Evolutionary conservation across 2,113 vertebrate genomes (phyloP).

Genomic region (Zingel zingel): DNA sequence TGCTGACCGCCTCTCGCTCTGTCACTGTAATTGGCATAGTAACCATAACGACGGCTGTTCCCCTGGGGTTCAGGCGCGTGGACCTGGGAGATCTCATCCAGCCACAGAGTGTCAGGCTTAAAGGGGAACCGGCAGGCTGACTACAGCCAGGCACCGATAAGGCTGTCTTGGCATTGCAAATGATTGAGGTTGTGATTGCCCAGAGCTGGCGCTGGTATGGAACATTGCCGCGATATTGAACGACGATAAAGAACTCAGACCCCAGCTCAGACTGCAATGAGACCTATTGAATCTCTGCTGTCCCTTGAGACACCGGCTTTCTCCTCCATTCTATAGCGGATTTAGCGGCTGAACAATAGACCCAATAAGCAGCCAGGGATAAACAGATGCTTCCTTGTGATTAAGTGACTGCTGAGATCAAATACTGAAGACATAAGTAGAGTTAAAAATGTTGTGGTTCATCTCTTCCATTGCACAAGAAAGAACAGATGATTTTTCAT

Average conservation of each 20-base stretch:
- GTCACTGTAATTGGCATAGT: constrained; percentile 76
- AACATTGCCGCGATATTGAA: constrained; percentile 38
- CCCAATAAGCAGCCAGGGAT: constrained; percentile 14
- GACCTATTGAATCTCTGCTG: constrained; percentile 37
- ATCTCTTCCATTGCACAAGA: constrained; percentile 4
- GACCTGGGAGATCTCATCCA: constrained; percentile 58
- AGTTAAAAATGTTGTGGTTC: neutral
- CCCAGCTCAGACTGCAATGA: constrained; percentile 23
- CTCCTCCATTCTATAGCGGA: constrained; percentile 33
- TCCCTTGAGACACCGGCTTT: constrained; percentile 45
- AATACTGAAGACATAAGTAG: constrained; percentile 27
- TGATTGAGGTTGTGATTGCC: constrained; percentile 53
- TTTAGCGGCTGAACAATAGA: constrained; percentile 57
- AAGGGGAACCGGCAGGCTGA: constrained; percentile 26
- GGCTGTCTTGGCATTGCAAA: constrained; percentile 74
- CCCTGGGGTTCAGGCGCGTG: constrained; percentile 67
- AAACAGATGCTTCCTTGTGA: constrained; percentile 45
- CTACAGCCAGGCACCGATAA: constrained; percentile 60
- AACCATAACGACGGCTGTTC: constrained; percentile 62
- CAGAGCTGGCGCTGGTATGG: constrained; percentile 16
- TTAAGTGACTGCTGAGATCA: constrained; percentile 41
- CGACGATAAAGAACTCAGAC: constrained; percentile 55
- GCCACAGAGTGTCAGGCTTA: constrained; percentile 27
- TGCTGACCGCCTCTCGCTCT: constrained; percentile 56
- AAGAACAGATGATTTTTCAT: neutral